Evolutionary conservation across 2,797 vertebrate species (phyloP).

Genomic region (Scomberomorus guttatus): DNA sequence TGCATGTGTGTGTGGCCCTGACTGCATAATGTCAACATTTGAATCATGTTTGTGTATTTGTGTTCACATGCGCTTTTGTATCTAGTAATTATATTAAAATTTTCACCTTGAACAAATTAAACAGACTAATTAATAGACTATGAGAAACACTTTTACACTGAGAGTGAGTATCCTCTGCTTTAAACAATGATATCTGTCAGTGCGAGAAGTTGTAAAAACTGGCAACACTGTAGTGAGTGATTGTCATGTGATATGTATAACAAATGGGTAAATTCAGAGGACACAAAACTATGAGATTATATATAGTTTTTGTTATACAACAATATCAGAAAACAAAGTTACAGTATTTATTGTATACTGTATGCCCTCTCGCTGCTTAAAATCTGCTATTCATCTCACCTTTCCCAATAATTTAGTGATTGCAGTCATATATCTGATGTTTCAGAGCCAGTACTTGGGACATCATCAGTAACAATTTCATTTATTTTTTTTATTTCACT

Average conservation of each 20-base stretch:
- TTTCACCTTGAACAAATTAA: slow-evolving; percentile 31
- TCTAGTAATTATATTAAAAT: slow-evolving; percentile 21
- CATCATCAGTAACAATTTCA: slow-evolving; percentile 19
- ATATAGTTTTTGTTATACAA: neutral
- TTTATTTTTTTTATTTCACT: slow-evolving; percentile 14
- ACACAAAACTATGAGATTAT: neutral
- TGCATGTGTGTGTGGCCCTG: slow-evolving; percentile 18
- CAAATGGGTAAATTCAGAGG: neutral
- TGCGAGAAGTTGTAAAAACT: neutral
- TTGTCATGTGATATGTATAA: neutral
- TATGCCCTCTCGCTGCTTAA: neutral
- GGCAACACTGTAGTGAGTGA: neutral
- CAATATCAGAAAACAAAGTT: neutral
- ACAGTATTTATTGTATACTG: neutral
- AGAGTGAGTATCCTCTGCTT: neutral
- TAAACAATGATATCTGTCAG: neutral
- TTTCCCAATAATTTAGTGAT: neutral
- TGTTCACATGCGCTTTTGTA: neutral
- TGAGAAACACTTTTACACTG: neutral
- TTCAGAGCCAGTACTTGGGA: slow-evolving; percentile 15
- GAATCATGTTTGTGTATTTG: slow-evolving; percentile 15
- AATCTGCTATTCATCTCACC: neutral
- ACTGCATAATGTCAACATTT: neutral
- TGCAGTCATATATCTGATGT: neutral
- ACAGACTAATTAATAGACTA: slow-evolving; percentile 11